These are phyloP conservation scores for Cairina moschata DNA, from an alignment of 2,113 vertebrate species.

Conservation along the genomic window DNA sequence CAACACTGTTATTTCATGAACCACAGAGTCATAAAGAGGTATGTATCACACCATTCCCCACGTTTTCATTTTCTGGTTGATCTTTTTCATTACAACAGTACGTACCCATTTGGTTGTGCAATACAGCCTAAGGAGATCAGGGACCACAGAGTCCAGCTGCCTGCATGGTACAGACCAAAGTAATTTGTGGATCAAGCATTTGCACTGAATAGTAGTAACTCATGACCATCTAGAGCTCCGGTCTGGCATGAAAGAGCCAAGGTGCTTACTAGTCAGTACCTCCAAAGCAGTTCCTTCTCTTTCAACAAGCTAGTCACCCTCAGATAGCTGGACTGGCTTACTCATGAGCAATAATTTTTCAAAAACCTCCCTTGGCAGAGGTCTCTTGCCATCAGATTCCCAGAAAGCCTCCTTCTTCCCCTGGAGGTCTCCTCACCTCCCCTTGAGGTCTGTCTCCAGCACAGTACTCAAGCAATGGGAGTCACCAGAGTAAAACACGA, in stretches of 20 bases:
- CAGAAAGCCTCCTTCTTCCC: not conserved
- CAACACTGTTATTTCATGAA: not conserved
- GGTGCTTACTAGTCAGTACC: not conserved
- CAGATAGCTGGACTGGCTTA: not conserved
- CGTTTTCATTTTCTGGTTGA: not conserved
- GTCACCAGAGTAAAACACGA: not conserved
- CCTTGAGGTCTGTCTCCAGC: not conserved
- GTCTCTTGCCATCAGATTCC: not conserved
- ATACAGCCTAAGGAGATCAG: not conserved
- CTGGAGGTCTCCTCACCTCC: not conserved
- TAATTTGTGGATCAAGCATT: not conserved
- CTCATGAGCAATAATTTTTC: not conserved
- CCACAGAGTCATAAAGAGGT: not conserved
- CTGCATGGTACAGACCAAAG: not conserved
- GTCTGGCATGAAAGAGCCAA: not conserved
- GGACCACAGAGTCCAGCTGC: not conserved
- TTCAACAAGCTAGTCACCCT: not conserved
- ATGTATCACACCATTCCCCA: not conserved
- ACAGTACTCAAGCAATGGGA: not conserved
- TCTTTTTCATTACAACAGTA: not conserved
- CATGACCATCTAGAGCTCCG: not conserved
- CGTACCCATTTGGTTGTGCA: accelerated
- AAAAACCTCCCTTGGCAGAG: not conserved
- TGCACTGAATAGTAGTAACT: not conserved
- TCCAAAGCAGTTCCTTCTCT: not conserved